Conservation (phyloP, 2,888 invertebrate species). For the Polyommatus icarus region DNA sequence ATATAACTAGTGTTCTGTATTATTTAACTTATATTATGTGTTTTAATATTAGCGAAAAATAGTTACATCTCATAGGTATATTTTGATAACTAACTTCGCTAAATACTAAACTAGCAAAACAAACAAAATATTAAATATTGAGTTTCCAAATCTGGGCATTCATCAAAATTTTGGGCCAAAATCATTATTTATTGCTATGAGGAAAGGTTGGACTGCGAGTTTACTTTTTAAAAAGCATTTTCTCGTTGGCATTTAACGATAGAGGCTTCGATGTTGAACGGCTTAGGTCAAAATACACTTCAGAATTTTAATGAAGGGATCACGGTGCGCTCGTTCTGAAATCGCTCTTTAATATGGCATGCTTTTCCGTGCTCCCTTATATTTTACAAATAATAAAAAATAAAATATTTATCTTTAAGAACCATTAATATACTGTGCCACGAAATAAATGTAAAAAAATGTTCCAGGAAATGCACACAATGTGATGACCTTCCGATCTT, state of each 20-base stretch:
- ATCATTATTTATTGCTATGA: background rate
- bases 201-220: background rate
- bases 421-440: background rate
- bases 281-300: slow-evolving; percentile 14
- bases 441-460: too few species aligned
- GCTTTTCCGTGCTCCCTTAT: background rate
- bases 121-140: too few species aligned
- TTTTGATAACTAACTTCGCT: too few species aligned
- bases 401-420: background rate
- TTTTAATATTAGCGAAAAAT: too few species aligned
- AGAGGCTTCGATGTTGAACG: slow-evolving; percentile 9
- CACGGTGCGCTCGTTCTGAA: background rate
- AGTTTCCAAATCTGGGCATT: too few species aligned
- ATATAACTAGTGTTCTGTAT: too few species aligned
- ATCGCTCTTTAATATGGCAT: background rate
- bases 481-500: too few species aligned
- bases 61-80: too few species aligned
- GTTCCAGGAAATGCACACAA: too few species aligned
- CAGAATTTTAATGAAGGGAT: slow-evolving; percentile 20
- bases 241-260: background rate
- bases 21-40: too few species aligned
- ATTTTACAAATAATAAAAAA: background rate
- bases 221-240: background rate
- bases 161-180: too few species aligned
- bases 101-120: too few species aligned